Conservation (phyloP, 2,797 vertebrate species). For the Pangasius krempfi region DNA sequence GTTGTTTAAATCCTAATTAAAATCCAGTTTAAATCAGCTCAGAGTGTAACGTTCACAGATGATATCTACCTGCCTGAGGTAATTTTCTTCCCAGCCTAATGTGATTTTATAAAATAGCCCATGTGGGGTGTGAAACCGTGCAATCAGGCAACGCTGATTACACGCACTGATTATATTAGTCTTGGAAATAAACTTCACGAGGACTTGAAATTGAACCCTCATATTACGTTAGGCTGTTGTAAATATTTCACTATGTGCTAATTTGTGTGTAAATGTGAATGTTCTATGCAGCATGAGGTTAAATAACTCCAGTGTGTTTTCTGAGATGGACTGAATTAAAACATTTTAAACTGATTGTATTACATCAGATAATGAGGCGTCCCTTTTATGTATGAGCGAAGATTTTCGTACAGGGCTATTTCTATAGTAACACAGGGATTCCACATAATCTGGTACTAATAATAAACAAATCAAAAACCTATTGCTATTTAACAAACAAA, state of each 20-base stretch:
- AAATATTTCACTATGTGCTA: neutral
- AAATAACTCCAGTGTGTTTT: neutral
- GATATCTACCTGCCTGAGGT: conserved; percentile 23
- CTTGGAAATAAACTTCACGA: conserved; percentile 27
- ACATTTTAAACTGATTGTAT: neutral
- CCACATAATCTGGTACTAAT: neutral
- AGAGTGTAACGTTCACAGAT: neutral
- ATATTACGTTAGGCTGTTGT: neutral
- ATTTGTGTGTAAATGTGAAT: neutral
- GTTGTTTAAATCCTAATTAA: conserved; percentile 39
- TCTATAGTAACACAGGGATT: neutral
- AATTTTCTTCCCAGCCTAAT: conserved; percentile 24
- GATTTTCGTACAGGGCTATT: neutral
- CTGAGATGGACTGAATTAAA: neutral
- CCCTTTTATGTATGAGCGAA: neutral
- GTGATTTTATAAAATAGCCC: conserved; percentile 17
- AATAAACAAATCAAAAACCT: neutral
- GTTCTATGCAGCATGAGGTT: neutral
- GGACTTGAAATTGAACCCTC: conserved; percentile 7
- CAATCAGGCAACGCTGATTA: conserved; percentile 31
- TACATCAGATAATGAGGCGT: neutral
- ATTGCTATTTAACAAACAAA: neutral
- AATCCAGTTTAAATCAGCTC: conserved; percentile 29
- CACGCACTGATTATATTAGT: conserved; percentile 30
- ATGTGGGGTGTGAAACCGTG: neutral